Evolutionary conservation across 92 coral and sea anemone genomes (phyloP).

Genomic region (Porites divaricata): DNA sequence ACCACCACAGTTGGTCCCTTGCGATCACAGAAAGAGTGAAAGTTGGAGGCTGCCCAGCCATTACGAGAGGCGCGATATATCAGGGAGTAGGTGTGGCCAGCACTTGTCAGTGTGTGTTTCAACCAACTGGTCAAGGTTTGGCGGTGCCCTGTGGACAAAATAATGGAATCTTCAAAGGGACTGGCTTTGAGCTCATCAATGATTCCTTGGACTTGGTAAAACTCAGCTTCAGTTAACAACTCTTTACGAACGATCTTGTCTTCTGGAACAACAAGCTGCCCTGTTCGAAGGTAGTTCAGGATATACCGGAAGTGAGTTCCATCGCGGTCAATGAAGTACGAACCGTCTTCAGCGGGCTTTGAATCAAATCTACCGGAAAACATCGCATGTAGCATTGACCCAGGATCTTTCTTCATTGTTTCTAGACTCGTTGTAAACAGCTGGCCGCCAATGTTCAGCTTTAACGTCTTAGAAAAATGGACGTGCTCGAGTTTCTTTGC

Average conservation of each 20-base stretch:
- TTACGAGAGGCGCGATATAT: constrained; percentile 63
- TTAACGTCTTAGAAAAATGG: constrained; percentile 61
- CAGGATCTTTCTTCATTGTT: constrained; percentile 70
- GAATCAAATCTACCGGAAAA: constrained; percentile 80
- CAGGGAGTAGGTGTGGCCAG: constrained; percentile 22
- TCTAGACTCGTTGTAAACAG: constrained; percentile 66
- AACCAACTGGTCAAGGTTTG: constrained; percentile 50
- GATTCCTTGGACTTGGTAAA: constrained; percentile 75
- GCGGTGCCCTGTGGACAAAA: constrained; percentile 52
- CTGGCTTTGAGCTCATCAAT: constrained; percentile 49
- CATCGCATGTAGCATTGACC: constrained; percentile 84
- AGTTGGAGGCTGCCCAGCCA: constrained; percentile 67
- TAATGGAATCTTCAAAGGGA: constrained; percentile 52
- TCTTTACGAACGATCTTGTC: constrained; percentile 54
- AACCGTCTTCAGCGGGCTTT: constrained; percentile 78
- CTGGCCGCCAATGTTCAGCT: constrained; percentile 80
- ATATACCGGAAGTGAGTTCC: constrained; percentile 72
- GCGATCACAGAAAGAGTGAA: constrained; percentile 64
- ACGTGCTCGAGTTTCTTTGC: constrained; percentile 74
- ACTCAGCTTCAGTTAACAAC: constrained; percentile 72
- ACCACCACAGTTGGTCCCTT: constrained; percentile 72
- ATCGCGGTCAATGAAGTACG: constrained; percentile 83
- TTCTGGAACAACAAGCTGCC: constrained; percentile 64
- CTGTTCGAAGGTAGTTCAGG: constrained; percentile 72
- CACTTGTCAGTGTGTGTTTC: constrained; percentile 27